Evolutionary conservation across 2,888 invertebrate species (phyloP), one percentile per base, ranked within the genome.

Genomic region (Drosophila rellima): DNA sequence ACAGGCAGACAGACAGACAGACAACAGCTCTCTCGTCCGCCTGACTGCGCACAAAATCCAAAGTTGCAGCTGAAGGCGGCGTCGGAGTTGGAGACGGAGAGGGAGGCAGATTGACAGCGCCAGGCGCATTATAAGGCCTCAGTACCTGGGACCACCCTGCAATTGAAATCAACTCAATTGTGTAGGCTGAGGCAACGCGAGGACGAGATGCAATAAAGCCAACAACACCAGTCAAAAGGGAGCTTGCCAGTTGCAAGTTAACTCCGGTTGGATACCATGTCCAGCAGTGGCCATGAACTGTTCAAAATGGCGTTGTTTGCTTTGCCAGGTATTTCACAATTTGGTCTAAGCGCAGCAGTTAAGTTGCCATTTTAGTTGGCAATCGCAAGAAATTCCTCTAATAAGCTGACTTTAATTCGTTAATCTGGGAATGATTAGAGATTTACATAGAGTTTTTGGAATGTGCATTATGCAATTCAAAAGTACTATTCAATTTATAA

Each of bases 161-260:
- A 84, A 84, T 84, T 82, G 82, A 76, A 87, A 84, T 80, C 73
- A 73, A 75, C 86, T 82, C 86, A 82, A 88, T 84, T 88, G 88
- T 85, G 83, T 87, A 82, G 78, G 70, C 45, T 70, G 74, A 60
- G 59, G 45, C 42, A 52, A 47, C 11, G 33, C 56, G 44, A 40
- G 56, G 60, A 48, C 71, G 31, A 61, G 51, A n/a, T 47, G 31
- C 33, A 48, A 18, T 18, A 31, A 17, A 52, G 52, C 39, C 61
- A 55, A 55, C 65, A 15, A 61, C 59, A 47, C 63, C 73, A 74
- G 59, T 69, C 31, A 70, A 75, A 75, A 61, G 74, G 74, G 40
- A 66, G 65, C 77, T 56, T 62, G 61, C 71, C 23, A 70, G 47
- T 66, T 56, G 37, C 31, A 26, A 51, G 39, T 37, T 47, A 40